Base-by-base conservation (phyloP, 2,113 vertebrate genomes). In the Colinus virginianus region DNA sequence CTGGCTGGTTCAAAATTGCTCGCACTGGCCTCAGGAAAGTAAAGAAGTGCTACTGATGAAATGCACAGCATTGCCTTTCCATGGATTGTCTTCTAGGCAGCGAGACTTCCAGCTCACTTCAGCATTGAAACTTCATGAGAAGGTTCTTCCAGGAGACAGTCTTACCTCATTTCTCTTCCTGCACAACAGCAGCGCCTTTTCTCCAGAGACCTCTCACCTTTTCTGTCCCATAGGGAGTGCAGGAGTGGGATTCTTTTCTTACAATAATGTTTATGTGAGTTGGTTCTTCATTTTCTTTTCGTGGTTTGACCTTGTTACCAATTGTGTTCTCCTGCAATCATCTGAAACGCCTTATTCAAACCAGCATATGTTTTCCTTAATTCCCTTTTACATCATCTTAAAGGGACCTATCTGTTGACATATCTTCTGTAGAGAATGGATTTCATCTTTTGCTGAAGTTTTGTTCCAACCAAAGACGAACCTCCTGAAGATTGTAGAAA, bases 401-500 rank as follows among this genome's bases (percentile, higher is more conserved):
- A 96, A 93, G 84, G 93, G 90, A 77, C 49, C 84, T 71, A 89
- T 68, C 74, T 75, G 55, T 69, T 92, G 82, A 85, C 80, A 82
- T 43, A 95, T 77, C n/a, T 96, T 96, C 63, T 48, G 75, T 34
- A 53, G 43, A 96, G 78, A 91, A 91, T 86, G 68, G 78, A 93
- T 87, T 97, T 98, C 98, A 98, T 97, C 97, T 98, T 92, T 98
- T 98, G 61, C 98, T 98, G 78, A 98, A 99, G 90, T 98, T 98
- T 96, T 98, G 98, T 81, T 99, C 99, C 89, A 99, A 98, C 99
- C 99, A 99, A 84, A 94, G 96, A 46, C 98, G 98, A 66, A 99
- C 99, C 84, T 99, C 98, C 90, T 98, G 98, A 86, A 99, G 98
- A 89, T 98, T 98, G 97, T 99, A 99, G 96, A 97, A 99, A 96